Evolutionary conservation across 2,797 vertebrate genomes (phyloP).

Genomic region (Notamacropus eugenii): DNA sequence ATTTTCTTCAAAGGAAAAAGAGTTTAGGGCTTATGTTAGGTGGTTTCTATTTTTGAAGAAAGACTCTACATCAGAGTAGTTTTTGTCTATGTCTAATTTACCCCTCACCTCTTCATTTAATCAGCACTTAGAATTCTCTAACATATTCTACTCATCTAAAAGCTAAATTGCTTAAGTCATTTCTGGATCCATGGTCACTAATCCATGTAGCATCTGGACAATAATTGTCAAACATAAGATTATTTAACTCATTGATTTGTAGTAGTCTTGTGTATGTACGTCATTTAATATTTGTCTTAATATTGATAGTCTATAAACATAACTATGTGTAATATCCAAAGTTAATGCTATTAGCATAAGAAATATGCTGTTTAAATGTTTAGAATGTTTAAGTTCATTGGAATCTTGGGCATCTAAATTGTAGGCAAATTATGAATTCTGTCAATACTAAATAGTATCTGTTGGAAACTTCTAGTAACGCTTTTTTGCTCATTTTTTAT

Average conservation of each 20-base stretch:
- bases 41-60: background rate
- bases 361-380: background rate
- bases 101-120: background rate
- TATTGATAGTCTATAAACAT: background rate
- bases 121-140: background rate
- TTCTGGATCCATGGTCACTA: background rate
- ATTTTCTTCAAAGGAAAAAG: background rate
- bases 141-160: background rate
- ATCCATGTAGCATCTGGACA: background rate
- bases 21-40: background rate
- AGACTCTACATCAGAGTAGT: background rate
- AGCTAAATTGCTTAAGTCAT: background rate
- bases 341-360: no score
- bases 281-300: background rate
- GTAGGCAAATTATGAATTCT: background rate
- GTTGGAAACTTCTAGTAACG: background rate
- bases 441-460: background rate
- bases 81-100: background rate
- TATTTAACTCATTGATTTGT: background rate
- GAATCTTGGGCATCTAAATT: background rate
- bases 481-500: background rate
- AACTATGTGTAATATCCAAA: background rate
- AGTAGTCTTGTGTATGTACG: background rate
- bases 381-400: background rate
- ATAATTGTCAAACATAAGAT: background rate